Percentiles rank a stretch among this genome's conserved stretches.
These are phyloP conservation scores for Caradrina clavipalpis DNA, from an alignment of 2,888 invertebrate species.

Conservation along the genomic window DNA sequence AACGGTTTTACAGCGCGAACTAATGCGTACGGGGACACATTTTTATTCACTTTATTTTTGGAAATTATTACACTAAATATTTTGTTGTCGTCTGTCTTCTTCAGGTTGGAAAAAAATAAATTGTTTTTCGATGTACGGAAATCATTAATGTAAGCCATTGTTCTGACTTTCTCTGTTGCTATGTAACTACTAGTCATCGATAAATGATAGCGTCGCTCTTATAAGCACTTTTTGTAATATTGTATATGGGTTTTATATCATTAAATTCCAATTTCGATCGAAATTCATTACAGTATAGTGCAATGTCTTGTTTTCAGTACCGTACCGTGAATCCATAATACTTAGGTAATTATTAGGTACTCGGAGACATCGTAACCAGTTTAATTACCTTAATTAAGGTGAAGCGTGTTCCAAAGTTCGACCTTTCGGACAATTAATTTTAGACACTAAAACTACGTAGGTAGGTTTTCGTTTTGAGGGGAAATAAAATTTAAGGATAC, in stretches of 20 bases:
- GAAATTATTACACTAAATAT: conserved; percentile 24
- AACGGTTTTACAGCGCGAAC: conserved; percentile 74
- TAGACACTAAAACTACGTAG: no score
- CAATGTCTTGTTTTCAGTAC: conserved; percentile 22
- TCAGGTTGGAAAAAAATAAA: conserved; percentile 13
- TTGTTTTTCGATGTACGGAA: conserved; percentile 28
- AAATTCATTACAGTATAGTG: conserved; percentile 22
- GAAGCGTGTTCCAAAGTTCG: background rate
- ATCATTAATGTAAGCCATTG: conserved; percentile 54
- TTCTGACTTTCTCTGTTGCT: background rate
- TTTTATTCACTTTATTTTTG: conserved; percentile 20
- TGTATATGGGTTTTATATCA: conserved; percentile 5
- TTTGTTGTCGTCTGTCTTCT: background rate
- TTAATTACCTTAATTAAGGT: background rate
- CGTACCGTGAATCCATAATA: background rate
- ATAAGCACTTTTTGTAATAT: conserved; percentile 6
- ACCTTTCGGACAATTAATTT: background rate
- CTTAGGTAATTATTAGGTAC: background rate
- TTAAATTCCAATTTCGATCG: background rate
- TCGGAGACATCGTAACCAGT: background rate
- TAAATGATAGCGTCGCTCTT: background rate
- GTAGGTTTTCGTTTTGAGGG: no score
- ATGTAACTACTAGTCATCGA: background rate
- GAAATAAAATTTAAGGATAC: no score
- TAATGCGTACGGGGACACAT: conserved; percentile 60